phyloP scores from a whole-genome alignment of 2,113 vertebrate genomes.

The Parus major region DNA sequence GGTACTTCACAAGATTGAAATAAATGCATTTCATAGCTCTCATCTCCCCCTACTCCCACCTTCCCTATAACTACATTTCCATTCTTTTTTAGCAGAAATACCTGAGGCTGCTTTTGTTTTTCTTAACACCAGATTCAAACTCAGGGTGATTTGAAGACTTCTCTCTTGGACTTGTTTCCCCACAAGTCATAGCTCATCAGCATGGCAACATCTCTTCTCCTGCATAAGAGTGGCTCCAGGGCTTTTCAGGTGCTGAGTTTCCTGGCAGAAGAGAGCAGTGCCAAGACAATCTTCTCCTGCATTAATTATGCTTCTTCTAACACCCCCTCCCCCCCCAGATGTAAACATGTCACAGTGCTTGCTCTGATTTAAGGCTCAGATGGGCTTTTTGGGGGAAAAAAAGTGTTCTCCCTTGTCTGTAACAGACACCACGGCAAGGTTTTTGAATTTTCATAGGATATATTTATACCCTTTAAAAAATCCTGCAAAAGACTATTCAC shows the following conservation, averaged over 20 bases:
- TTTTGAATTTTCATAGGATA: neutral
- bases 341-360: neutral
- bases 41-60: neutral
- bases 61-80: neutral
- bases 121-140: neutral
- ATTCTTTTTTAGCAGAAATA: neutral
- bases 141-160: neutral
- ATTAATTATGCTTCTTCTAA: neutral
- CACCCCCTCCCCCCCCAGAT: accelerated
- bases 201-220: neutral
- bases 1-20: constrained; percentile 20
- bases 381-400: neutral
- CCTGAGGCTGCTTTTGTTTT: constrained; percentile 8
- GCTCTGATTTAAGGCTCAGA: neutral
- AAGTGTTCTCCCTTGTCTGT: neutral
- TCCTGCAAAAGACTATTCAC: neutral
- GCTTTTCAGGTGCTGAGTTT: neutral
- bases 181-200: neutral
- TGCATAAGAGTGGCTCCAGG: neutral
- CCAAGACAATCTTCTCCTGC: neutral
- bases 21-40: constrained; percentile 19
- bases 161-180: neutral
- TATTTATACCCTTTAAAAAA: neutral
- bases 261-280: neutral
- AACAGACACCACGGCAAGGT: neutral